These are phyloP conservation scores for Ellobium chinense DNA, from an alignment of 2,888 invertebrate species.

Conservation along the genomic window DNA sequence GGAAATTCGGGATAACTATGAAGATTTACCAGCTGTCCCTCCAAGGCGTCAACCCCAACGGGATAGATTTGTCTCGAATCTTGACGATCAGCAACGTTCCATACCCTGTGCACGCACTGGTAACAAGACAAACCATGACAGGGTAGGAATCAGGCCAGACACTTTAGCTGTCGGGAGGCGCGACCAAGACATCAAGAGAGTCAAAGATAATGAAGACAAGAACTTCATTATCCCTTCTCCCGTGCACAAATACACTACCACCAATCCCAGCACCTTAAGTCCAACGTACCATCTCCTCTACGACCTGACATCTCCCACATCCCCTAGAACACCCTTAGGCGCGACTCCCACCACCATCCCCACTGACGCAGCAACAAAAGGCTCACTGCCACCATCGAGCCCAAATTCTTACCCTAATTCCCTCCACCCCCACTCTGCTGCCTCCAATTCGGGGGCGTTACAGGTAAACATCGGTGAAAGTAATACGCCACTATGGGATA, in stretches of 20 bases:
- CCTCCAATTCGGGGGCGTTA: background rate
- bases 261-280: slow-evolving; percentile 22
- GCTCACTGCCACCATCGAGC: background rate
- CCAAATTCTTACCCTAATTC: background rate
- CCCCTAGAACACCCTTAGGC: background rate
- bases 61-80: background rate
- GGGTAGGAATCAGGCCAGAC: too few relatives aligned
- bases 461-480: background rate
- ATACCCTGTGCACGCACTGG: too few relatives aligned
- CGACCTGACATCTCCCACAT: slow-evolving; percentile 21
- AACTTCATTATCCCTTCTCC: slow-evolving; percentile 16
- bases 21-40: background rate
- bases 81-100: background rate
- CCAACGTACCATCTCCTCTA: slow-evolving; percentile 29
- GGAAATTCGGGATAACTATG: background rate
- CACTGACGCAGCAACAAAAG: background rate
- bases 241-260: slow-evolving; percentile 5
- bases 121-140: too few relatives aligned
- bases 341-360: background rate
- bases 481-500: background rate
- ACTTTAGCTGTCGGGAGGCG: too few relatives aligned
- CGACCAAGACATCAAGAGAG: background rate
- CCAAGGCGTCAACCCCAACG: background rate
- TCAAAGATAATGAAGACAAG: background rate
- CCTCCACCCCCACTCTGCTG: background rate